Evolutionary conservation across 2,113 vertebrate genomes (phyloP).

Genomic region (Dunckerocampus dactyliophorus): DNA sequence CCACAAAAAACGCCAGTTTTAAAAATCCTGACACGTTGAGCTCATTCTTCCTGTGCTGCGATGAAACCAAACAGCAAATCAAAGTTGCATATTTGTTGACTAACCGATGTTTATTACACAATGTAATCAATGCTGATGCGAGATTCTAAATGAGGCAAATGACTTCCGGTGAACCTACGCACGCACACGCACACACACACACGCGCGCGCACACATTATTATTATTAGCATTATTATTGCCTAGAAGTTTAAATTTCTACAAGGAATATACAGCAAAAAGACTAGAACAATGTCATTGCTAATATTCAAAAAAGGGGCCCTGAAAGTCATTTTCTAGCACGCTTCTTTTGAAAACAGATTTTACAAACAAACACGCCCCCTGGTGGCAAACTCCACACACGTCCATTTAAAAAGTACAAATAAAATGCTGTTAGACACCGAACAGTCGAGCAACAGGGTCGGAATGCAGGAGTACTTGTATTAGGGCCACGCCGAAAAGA

Average conservation of each 20-base stretch:
- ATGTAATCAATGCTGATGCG: background rate
- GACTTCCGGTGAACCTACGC: background rate
- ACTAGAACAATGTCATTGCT: background rate
- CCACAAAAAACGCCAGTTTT: background rate
- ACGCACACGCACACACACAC: background rate
- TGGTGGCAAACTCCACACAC: background rate
- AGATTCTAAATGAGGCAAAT: background rate
- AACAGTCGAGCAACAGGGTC: background rate
- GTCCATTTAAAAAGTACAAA: background rate
- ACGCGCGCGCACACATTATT: background rate
- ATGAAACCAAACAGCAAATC: background rate
- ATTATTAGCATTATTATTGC: conserved; percentile 1
- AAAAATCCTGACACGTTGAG: too few species aligned
- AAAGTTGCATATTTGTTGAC: background rate
- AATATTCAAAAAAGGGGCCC: background rate
- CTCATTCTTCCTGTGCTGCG: too few species aligned
- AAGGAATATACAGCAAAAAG: background rate
- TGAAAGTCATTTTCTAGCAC: background rate
- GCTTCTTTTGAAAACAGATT: too few species aligned
- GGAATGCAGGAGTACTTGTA: background rate
- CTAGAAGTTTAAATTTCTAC: conserved; percentile 1
- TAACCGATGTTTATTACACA: too few species aligned
- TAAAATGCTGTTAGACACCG: background rate
- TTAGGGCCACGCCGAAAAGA: background rate
- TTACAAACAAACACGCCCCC: background rate